These are phyloP conservation scores for Athetis lepigone DNA, from an alignment of 2,888 invertebrate genomes.

Conservation along the genomic window DNA sequence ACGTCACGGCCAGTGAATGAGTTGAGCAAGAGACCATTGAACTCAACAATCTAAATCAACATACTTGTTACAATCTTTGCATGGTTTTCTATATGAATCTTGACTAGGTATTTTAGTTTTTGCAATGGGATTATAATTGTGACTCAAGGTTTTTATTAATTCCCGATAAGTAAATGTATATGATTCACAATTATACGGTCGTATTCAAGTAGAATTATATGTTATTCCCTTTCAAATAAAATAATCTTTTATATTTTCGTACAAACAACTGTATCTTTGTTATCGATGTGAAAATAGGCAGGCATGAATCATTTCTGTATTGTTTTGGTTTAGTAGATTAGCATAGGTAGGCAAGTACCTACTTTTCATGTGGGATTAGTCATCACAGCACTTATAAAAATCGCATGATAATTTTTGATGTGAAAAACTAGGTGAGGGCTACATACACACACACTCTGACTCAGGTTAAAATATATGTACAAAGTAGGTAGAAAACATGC, in stretches of 20 bases:
- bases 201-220: neutral
- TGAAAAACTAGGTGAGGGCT: neutral
- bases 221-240: slow-evolving; percentile 6
- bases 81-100: neutral
- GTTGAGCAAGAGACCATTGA: slow-evolving; percentile 42
- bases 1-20: slow-evolving; percentile 33
- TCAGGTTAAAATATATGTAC: neutral
- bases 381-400: slow-evolving; percentile 10
- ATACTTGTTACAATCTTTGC: neutral
- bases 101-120: neutral
- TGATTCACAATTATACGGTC: neutral
- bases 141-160: neutral
- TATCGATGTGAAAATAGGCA: slow-evolving; percentile 32
- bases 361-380: slow-evolving; percentile 18
- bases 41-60: slow-evolving; percentile 29
- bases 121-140: neutral
- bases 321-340: slow-evolving; percentile 26
- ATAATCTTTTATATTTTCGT: slow-evolving; percentile 1
- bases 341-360: neutral
- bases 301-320: slow-evolving; percentile 36
- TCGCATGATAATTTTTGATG: slow-evolving; percentile 1
- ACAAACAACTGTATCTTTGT: slow-evolving; percentile 16
- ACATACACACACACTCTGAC: neutral
- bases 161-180: neutral
- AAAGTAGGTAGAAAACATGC: slow-evolving; percentile 19